A percentile compares a stretch with the other conserved stretches of the same genome.
Conservation (phyloP, 2,113 vertebrate genomes). For the Cephalopterus ornatus region DNA sequence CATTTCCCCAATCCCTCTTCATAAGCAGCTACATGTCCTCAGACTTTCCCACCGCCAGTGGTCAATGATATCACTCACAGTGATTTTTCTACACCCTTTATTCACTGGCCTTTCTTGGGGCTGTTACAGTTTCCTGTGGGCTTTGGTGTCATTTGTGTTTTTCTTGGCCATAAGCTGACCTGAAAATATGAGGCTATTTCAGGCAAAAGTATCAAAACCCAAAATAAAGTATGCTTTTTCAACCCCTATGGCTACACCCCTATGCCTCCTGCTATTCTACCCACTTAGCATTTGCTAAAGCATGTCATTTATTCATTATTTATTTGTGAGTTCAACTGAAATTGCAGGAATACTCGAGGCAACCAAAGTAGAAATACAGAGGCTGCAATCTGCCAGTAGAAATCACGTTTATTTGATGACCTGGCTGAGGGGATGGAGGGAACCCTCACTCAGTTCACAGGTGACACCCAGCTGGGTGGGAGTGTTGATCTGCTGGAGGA, state of each 20-base stretch:
- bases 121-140: conserved; percentile 51
- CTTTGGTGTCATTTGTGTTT: conserved; percentile 53
- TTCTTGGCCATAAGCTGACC: conserved; percentile 34
- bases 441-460: neutral
- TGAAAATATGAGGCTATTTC: conserved; percentile 61
- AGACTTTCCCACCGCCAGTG: conserved; percentile 48
- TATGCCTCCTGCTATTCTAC: neutral
- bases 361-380: neutral
- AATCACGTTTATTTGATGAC: neutral
- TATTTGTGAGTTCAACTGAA: neutral
- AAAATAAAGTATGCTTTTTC: conserved; percentile 20
- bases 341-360: neutral
- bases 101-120: conserved; percentile 29
- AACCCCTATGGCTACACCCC: neutral
- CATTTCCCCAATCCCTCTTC: neutral
- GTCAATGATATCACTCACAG: conserved; percentile 48
- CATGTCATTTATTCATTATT: neutral
- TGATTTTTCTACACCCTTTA: conserved; percentile 48
- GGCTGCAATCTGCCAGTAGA: neutral
- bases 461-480: neutral
- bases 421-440: neutral
- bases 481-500: neutral
- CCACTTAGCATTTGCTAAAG: conserved; percentile 10
- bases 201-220: conserved; percentile 20
- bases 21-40: neutral